These are phyloP conservation scores for Sarcophilus harrisii DNA, from an alignment of 2,797 vertebrate genomes.

Conservation along the genomic window DNA sequence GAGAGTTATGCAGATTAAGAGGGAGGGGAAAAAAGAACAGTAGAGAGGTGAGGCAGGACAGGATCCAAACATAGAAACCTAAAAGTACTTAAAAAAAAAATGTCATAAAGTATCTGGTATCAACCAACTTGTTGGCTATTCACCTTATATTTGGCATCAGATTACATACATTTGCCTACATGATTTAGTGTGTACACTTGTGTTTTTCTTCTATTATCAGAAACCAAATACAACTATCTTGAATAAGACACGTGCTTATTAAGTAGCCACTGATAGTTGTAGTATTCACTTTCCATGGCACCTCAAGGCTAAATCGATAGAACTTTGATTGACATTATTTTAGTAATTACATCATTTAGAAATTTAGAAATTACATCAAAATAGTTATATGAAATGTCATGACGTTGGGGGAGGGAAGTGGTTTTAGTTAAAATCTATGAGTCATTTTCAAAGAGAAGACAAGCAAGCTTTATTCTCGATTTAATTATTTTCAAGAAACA, in stretches of 20 bases:
- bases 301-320: constrained; percentile 67
- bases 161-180: constrained; percentile 81
- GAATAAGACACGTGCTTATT: constrained; percentile 74
- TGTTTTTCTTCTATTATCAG: constrained; percentile 80
- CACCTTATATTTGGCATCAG: constrained; percentile 82
- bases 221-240: constrained; percentile 81
- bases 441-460: neutral
- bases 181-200: constrained; percentile 81
- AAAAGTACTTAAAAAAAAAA: constrained; percentile 79
- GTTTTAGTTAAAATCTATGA: neutral
- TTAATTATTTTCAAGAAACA: neutral
- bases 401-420: neutral
- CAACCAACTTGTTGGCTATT: constrained; percentile 77
- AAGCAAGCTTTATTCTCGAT: neutral
- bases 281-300: constrained; percentile 30
- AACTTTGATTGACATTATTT: neutral
- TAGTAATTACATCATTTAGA: neutral
- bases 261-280: constrained; percentile 57
- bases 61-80: constrained; percentile 8
- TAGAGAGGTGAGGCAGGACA: neutral
- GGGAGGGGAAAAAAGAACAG: constrained; percentile 16
- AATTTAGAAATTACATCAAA: neutral
- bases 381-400: neutral
- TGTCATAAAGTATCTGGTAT: constrained; percentile 77
- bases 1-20: constrained; percentile 1